phyloP scores from a whole-genome alignment of 2,888 invertebrate genomes.

The Heliconius erato region DNA sequence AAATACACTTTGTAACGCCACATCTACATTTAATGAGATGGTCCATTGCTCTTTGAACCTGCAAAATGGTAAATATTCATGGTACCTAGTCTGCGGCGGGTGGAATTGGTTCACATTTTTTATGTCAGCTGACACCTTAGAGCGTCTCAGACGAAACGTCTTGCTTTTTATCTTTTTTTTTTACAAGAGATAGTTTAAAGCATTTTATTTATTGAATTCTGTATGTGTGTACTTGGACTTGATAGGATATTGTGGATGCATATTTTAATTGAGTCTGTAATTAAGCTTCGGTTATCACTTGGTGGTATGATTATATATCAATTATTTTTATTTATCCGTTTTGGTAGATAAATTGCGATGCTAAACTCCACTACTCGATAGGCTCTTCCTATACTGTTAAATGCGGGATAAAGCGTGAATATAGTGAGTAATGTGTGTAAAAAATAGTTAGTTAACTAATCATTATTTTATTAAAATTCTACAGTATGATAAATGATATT shows the following conservation, averaged over 20 bases:
- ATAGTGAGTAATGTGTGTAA: too few species aligned
- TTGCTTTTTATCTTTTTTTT: constrained; percentile 67
- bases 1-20: constrained; percentile 5
- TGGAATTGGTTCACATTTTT: constrained; percentile 83
- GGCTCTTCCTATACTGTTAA: too few species aligned
- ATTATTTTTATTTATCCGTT: background rate
- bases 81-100: constrained; percentile 73
- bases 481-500: too few species aligned
- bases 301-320: too few species aligned
- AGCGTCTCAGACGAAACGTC: constrained; percentile 62
- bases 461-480: too few species aligned
- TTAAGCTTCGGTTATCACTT: background rate
- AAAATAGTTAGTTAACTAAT: too few species aligned
- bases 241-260: background rate
- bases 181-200: constrained; percentile 1
- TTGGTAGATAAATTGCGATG: background rate
- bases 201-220: constrained; percentile 16
- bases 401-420: too few species aligned
- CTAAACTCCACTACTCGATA: background rate
- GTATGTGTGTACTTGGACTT: background rate
- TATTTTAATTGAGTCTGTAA: background rate
- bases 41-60: constrained; percentile 60
- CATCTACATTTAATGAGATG: constrained; percentile 44
- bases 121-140: constrained; percentile 66
- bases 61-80: constrained; percentile 83